phyloP scores from a whole-genome alignment of 2,113 vertebrate genomes.

The Meleagris gallopavo region DNA sequence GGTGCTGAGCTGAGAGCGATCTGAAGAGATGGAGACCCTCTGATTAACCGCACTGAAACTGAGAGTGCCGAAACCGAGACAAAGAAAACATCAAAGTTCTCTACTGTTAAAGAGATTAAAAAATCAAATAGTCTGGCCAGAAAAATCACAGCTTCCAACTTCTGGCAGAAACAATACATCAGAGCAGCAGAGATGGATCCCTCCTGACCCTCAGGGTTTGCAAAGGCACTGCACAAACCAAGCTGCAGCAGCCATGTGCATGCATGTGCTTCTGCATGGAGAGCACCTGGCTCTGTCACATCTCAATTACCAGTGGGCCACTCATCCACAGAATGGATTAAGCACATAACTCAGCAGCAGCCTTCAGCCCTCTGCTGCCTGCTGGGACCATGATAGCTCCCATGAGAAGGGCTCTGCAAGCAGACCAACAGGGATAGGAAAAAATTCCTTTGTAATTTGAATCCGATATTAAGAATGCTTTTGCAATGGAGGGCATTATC shows the following conservation, averaged over 20 bases:
- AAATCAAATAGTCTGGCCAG: not conserved
- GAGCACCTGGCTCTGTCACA: not conserved
- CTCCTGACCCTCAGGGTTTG: fast-evolving
- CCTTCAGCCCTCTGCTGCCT: not conserved
- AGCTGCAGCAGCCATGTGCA: fast-evolving
- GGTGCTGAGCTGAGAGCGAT: not conserved
- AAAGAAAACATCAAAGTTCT: not conserved
- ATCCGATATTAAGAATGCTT: not conserved
- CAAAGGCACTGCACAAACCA: not conserved
- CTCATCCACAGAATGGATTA: not conserved
- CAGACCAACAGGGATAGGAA: not conserved
- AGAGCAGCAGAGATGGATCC: fast-evolving
- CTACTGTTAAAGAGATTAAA: not conserved
- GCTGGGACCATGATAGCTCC: fast-evolving
- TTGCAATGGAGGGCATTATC: not conserved
- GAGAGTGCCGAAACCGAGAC: not conserved
- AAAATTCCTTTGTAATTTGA: not conserved
- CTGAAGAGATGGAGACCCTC: not conserved
- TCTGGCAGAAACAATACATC: not conserved
- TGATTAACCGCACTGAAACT: not conserved
- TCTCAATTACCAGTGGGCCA: not conserved
- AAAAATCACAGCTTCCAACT: not conserved
- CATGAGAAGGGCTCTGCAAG: not conserved
- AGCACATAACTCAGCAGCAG: not conserved
- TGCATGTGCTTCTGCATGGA: fast-evolving